Conservation (phyloP, 2,797 vertebrate genomes). For the Coendou prehensilis region DNA sequence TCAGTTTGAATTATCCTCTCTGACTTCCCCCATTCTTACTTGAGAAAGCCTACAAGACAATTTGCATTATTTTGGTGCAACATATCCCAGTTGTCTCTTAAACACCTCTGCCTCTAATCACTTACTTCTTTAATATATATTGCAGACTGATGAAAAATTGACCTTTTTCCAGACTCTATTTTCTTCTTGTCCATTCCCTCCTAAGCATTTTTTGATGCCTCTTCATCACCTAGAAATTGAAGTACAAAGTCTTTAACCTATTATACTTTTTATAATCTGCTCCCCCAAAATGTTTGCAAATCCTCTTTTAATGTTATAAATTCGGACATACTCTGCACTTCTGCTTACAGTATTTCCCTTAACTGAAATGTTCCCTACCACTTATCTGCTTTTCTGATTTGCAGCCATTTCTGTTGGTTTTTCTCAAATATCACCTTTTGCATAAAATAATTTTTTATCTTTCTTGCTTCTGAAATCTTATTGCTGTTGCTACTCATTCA, state of each 20-base stretch:
- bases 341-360: background rate
- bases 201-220: background rate
- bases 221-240: background rate
- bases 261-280: background rate
- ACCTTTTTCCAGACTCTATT: background rate
- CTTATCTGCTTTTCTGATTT: background rate
- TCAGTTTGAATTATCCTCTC: background rate
- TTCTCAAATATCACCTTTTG: background rate
- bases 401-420: background rate
- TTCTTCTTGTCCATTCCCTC: slow-evolving; percentile 14
- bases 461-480: background rate
- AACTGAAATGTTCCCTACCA: background rate
- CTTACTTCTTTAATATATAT: background rate
- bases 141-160: background rate
- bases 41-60: background rate
- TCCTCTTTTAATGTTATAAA: background rate
- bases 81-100: background rate
- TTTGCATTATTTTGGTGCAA: background rate
- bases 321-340: background rate
- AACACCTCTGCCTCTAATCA: background rate
- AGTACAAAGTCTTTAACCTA: background rate
- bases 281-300: slow-evolving; percentile 48
- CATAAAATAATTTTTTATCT: background rate
- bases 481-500: background rate
- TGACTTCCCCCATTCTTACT: background rate